Conservation (phyloP, 2,888 invertebrate genomes). For the Ophion obscuratus region DNA sequence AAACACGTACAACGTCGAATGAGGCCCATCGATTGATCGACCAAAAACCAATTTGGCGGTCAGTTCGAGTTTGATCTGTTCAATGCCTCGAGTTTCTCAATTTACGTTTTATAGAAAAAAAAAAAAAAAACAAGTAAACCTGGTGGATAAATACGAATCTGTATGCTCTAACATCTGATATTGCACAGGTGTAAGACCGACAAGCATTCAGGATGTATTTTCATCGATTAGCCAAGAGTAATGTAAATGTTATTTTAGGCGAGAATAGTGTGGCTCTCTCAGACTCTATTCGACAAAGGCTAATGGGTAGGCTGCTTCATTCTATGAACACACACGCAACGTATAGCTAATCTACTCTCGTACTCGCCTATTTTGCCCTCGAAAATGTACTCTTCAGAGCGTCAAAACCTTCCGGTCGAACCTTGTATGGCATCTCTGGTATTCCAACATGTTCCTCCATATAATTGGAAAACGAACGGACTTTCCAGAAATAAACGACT, state of each 20-base stretch:
- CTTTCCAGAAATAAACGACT: no score
- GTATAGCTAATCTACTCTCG: conserved; percentile 28
- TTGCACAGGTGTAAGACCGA: conserved; percentile 9
- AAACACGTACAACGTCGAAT: no score
- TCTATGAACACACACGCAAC: conserved; percentile 47
- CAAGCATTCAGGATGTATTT: conserved; percentile 53
- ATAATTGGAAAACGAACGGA: not conserved
- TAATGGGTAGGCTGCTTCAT: conserved; percentile 58
- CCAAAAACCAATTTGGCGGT: not conserved
- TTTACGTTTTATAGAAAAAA: not conserved
- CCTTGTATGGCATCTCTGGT: conserved; percentile 21
- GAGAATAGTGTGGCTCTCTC: conserved; percentile 40
- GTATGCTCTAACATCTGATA: conserved; percentile 38
- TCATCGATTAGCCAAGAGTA: conserved; percentile 53
- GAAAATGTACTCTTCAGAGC: conserved; percentile 52
- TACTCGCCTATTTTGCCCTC: conserved; percentile 21
- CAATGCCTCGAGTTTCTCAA: not conserved
- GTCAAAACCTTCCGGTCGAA: conserved; percentile 10
- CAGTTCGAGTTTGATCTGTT: not conserved
- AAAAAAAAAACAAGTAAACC: not conserved
- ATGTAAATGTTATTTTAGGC: conserved; percentile 54
- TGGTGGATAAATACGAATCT: not conserved
- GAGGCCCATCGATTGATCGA: not conserved
- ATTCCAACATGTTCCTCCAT: conserved; percentile 10
- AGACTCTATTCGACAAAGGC: conserved; percentile 50